Base-by-base conservation (phyloP, 92 coral and sea anemone genomes). In the Pocillopora grandis region DNA sequence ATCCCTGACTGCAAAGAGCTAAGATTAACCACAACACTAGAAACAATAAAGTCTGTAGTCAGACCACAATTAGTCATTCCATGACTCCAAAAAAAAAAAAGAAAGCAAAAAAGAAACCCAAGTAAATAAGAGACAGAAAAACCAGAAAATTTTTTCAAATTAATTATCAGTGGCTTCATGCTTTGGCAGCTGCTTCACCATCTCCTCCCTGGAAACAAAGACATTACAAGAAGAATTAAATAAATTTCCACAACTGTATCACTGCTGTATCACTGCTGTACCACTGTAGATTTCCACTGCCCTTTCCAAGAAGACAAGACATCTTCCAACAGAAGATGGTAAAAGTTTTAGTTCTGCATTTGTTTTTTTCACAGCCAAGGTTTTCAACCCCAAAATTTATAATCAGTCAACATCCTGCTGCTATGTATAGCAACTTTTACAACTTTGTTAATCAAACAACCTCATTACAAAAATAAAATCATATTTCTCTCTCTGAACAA, bases 11-110 rank as follows among this genome's bases (percentile, higher is more conserved):
- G 11, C 37, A 20, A 21, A 42, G 48, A 15, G 85, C 1, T 71
- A 71, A 59, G 78, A 35, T 5, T 17, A 65, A 8, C 13, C 20
- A 68, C 75, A 80, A 59, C 85, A 35, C 2, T 16, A 65, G 9
- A 21, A 48, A 68, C 75, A 80, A 20, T 63, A 80, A 64, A 67
- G 76, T 56, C 17, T 16, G 86, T 83, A 80, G 86, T 83, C 62
- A 73, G 49, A 83, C 86, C 86, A 83, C 80, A 49, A 73, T 49
- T 23, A 36, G 13, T 58, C 20, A 48, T n/a, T 61, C 74, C 42
- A 20, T 74, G 23, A 49, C 33, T 83, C 57, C 42, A 80, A 80
- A 69, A 49, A 48, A 12, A 36, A 71, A 59, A 9, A 83, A 65
- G 63, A 72, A 48, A 27, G 31, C 2, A 42, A 42, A 3, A 42